Evolutionary conservation across 2,888 invertebrate genomes (phyloP), one percentile per base, ranked within the genome.

Genomic region (Lepas anatifera): DNA sequence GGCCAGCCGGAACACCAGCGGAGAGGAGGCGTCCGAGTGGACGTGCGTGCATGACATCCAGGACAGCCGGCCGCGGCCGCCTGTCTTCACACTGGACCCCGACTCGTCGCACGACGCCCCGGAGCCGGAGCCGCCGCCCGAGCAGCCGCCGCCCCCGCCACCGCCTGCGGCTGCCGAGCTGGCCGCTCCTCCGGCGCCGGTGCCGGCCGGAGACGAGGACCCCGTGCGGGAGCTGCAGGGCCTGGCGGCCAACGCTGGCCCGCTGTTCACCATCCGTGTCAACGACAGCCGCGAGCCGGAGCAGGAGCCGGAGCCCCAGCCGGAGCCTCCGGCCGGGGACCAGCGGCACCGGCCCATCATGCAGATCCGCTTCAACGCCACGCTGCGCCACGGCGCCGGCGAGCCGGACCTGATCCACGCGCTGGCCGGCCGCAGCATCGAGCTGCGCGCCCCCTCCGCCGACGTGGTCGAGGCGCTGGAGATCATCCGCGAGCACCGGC

Each of bases 41-140:
- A 93, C 93, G 11, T 92, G 93, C 78, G 87, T 96, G 69, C 95
- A 96, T 81, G 94, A 95, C 78, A 92, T 96, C 74, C 93, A 94
- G 81, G 87, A 88, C 66, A 13, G 16, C 39, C 66, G n/a, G 25
- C 66, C 18, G 66, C 66, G 25, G 35, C 58, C 58, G 13, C 16
- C 32, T 4, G 58, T 3, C 52, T 10, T 27, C 52, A 16, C 10
- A 18, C 22, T 32, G 8, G 58, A 58, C 35, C 58, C 58, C 32
- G 58, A 58, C 58, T 3, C 58, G 22, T 58, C 58, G 1, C 22
- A 32, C 8, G 58, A 58, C 22, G 32, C 35, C 22, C 58, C 58
- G 3, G 58, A 58, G 35, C 58, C 32, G 58, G 58, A 58, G 58
- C 52, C 29, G 52, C 29, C 52, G 10, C 52, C 52, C 27, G 32